Base-by-base conservation (phyloP, 2,113 vertebrate genomes). In the Electrona antarctica region DNA sequence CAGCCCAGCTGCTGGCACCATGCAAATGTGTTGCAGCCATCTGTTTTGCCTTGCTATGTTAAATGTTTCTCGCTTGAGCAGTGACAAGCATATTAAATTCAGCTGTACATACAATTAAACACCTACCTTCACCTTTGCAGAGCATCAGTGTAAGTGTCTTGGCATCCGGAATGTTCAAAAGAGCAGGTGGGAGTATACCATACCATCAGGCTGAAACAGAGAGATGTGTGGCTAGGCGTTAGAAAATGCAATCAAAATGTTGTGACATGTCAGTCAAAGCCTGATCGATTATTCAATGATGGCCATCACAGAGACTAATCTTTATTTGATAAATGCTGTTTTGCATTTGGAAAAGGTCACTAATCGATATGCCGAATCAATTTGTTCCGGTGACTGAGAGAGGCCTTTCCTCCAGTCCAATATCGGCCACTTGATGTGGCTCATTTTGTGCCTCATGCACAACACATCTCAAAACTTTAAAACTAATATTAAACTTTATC, bases 21-120 rank as follows among this genome's bases (percentile, higher is more conserved):
- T 52, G 73, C 67, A 78, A 89, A 88, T 85, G 82, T 80, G 78
- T 73, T 78, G 51, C 67, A 49, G 76, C 88, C 88, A 90, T 89
- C 89, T 91, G 88, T 67, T 88, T 81, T 72, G 67, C 64, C 58
- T 41, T 50, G 56, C 69, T 29, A 61, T 55, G 66, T 75, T 77
- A 79, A 83, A 74, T 4, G 45, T 50, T 21, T 82, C 66, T 78
- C 69, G 68, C 67, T 85, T 63, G 28, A 69, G 60, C 72, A 63
- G 71, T 67, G 73, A 75, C 11, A 57, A 77, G 79, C 66, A 74
- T 73, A 52, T 73, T 29, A 46, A 73, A 75, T 63, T 54, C 69
- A 71, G 67, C 48, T 1, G 33, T 60, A 59, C 67, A n/a, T 49
- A 51, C 52, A 3, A 45, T 60, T 29, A 76, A 72, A 11, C 61